Evolutionary conservation across 2,797 vertebrate genomes (phyloP).

Genomic region (Synaphobranchus kaupii): DNA sequence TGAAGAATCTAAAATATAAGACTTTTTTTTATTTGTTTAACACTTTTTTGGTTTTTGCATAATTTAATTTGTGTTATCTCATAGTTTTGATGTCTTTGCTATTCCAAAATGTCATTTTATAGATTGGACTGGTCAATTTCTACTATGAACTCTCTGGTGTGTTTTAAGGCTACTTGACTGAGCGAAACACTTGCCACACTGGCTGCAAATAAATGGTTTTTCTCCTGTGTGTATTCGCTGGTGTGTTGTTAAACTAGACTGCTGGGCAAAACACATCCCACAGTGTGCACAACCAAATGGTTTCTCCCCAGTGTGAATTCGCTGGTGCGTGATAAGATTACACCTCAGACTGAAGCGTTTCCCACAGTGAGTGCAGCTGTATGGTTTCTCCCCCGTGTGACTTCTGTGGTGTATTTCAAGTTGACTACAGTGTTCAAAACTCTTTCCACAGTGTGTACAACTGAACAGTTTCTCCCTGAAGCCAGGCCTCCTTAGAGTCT

Average conservation of each 20-base stretch:
- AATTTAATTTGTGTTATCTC: too few species aligned
- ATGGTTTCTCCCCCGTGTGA: conserved; percentile 61
- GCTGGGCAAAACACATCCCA: conserved; percentile 71
- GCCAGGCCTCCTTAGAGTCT: conserved; percentile 38
- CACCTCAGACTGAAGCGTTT: conserved; percentile 65
- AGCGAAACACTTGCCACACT: conserved; percentile 26
- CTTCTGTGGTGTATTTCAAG: conserved; percentile 58
- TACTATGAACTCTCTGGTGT: neutral
- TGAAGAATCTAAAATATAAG: too few species aligned
- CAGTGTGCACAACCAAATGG: conserved; percentile 69
- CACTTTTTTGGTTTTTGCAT: too few species aligned
- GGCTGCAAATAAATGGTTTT: conserved; percentile 27
- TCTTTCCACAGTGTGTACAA: conserved; percentile 57
- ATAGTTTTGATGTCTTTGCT: too few species aligned
- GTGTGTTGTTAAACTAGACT: conserved; percentile 71
- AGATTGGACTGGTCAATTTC: neutral
- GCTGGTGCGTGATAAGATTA: conserved; percentile 71
- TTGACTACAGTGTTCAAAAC: conserved; percentile 54
- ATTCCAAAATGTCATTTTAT: too few species aligned
- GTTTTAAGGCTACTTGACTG: neutral
- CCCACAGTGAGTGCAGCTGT: conserved; percentile 69
- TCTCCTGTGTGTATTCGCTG: conserved; percentile 73
- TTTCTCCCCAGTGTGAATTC: conserved; percentile 66
- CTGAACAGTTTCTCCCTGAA: conserved; percentile 56
- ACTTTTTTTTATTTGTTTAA: too few species aligned